Percentiles rank a stretch among this genome's conserved stretches.
phyloP scores from a whole-genome alignment of 2,113 vertebrate genomes.

The Pseudorectes ferrugineus region DNA sequence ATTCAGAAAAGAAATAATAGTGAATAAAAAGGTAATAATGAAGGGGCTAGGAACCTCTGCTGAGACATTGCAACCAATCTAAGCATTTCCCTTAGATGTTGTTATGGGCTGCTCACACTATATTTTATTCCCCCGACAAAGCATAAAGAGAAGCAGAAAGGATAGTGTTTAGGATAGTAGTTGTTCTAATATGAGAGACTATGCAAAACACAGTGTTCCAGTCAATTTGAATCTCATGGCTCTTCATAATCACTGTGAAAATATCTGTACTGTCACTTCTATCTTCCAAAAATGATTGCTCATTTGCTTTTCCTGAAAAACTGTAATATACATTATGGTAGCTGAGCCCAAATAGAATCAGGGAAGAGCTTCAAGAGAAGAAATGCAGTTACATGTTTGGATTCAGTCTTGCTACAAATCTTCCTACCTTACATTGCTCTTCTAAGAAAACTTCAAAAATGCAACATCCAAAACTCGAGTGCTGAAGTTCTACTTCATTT shows the following conservation, averaged over 20 bases:
- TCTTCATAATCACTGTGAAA: not conserved
- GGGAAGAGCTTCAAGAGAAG: not conserved
- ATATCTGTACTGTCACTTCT: not conserved
- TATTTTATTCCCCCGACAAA: not conserved
- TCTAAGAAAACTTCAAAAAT: not conserved
- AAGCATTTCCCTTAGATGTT: not conserved
- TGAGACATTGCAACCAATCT: not conserved
- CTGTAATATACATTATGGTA: not conserved
- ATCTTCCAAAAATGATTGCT: not conserved
- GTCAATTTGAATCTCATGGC: not conserved
- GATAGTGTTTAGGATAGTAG: not conserved
- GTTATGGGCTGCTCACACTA: not conserved
- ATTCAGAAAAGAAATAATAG: not conserved
- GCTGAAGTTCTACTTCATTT: not conserved
- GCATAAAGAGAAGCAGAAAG: not conserved
- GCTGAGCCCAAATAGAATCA: not conserved
- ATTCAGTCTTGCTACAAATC: not conserved
- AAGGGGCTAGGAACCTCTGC: not conserved
- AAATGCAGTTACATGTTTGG: not conserved
- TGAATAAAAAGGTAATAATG: not conserved
- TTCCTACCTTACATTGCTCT: not conserved
- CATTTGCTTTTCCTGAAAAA: not conserved
- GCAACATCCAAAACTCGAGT: not conserved
- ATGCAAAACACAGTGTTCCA: not conserved
- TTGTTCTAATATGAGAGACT: not conserved